Conservation (phyloP, 2,797 vertebrate genomes). For the Intellagama lesueurii region DNA sequence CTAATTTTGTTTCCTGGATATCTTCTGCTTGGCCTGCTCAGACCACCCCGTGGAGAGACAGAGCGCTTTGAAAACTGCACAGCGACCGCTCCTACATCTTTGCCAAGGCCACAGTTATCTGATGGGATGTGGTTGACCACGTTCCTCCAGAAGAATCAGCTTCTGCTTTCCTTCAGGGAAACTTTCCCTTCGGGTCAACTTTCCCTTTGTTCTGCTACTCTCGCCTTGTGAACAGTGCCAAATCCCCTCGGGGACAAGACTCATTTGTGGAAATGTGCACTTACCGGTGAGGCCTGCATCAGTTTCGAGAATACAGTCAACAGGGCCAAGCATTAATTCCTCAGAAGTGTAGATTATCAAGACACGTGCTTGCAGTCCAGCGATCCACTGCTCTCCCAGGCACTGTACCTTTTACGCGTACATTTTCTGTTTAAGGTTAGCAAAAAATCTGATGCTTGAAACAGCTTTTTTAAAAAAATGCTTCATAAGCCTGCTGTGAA, state of each 20-base stretch:
- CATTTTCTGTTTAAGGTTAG: too few relatives aligned
- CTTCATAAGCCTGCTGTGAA: too few relatives aligned
- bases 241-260: not conserved
- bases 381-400: too few relatives aligned
- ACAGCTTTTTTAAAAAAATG: too few relatives aligned
- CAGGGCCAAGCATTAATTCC: too few relatives aligned
- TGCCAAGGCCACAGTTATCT: conserved; percentile 1
- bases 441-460: too few relatives aligned
- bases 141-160: not conserved
- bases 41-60: not conserved
- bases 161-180: not conserved
- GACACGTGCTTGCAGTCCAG: too few relatives aligned
- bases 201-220: not conserved
- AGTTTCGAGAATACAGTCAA: not conserved
- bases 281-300: not conserved
- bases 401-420: too few relatives aligned
- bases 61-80: not conserved
- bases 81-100: not conserved
- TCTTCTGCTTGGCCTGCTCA: not conserved
- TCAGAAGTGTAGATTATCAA: too few relatives aligned
- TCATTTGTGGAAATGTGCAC: not conserved
- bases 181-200: not conserved
- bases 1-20: not conserved
- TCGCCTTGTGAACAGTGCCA: not conserved
- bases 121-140: not conserved